Evolutionary conservation across 2,888 invertebrate species (phyloP), one percentile per base, ranked within the genome.

Genomic region (Hyppa rectilinea): DNA sequence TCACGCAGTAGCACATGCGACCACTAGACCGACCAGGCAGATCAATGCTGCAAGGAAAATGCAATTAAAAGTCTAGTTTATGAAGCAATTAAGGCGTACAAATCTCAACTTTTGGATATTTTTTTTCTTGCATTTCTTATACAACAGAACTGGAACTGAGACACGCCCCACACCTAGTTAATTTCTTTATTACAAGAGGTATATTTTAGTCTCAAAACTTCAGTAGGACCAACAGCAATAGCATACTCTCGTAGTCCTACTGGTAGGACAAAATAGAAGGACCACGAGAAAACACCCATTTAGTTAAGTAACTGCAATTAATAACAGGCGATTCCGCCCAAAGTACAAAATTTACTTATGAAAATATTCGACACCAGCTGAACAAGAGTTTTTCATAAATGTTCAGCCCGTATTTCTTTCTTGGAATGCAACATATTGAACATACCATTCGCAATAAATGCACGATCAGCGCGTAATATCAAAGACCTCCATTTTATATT

Each of bases 401-500:
- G 4, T 26, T 4, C 5, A 29, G 5, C 34, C 2, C 4, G 26
- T 12, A 31, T 20, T 38, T 38, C 14, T 45, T 71, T n/a, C 10
- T 29, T 14, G 4, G 7, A 43, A 26, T 1, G 12, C 14, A 14
- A n/a, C 0, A 23, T 9, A 17, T 34, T 36, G 0, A 52, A 53
- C 12, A 31, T 31, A 5, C 6, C 14, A 26, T 50, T 20, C 3
- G 1, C 14, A 60, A 34, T 47, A 47, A 59, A 38, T 45, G 49
- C 38, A 55, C 26, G 14, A 49, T 29, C 9, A 3, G 10, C 10
- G 20, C 17, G 26, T 26, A 47, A 67, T 52, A 73, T 61, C 29
- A 47, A 68, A 63, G 9, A 34, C 47, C 34, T 17, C 58, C n/a
- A 81, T 58, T 72, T 50, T 9, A 74, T 75, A 78, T 78, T 81